Base-by-base conservation (phyloP, 2,113 vertebrate species). In the Cricetomys ansorgei region DNA sequence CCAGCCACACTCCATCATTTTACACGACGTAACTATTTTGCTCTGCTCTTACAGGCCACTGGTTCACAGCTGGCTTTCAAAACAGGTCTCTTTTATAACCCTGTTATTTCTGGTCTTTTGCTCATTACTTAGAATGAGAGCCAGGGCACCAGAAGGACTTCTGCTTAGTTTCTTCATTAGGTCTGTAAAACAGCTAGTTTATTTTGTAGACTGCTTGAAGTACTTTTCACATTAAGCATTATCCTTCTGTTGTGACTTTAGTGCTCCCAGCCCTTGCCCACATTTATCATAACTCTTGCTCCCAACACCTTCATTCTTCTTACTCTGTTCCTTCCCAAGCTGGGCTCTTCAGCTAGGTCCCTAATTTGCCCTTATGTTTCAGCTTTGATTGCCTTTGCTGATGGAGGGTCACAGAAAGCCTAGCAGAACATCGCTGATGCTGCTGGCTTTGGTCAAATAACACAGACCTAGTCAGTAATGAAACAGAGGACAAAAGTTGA, bases 141-240 rank as follows among this genome's bases (percentile, higher is more conserved):
- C 40, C 69, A 65, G 70, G 90, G 75, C 45, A 84, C 45, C 65
- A 93, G 91, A 48, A 72, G 62, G 69, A 15, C 40, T 50, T 94
- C 96, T 93, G 91, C 21, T 81, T 85, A 55, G 53, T 86, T 96
- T 97, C 92, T 97, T 67, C 69, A 48, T 2, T 69, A 65, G 72
- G 75, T 86, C 87, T 95, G 93, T 96, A 88, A 95, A 93, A 75
- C 40, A 91, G 85, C 21, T 57, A 43, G 64, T 89, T 93, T 86
- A 79, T 89, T 95, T 59, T 87, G 45, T 55, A 95, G 94, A 93
- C 34, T 0, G 29, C 62, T 65, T 55, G 77, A 84, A 70, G 83
- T 23, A 64, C 89, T 94, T 73, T 81, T 50, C 62, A 19, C 59
- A 50, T 59, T n/a, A 90, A 80, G 73, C 16, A 5, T 65, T 17